Evolutionary conservation across 2,888 invertebrate species (phyloP).

Genomic region (Philopedon plagiatum): DNA sequence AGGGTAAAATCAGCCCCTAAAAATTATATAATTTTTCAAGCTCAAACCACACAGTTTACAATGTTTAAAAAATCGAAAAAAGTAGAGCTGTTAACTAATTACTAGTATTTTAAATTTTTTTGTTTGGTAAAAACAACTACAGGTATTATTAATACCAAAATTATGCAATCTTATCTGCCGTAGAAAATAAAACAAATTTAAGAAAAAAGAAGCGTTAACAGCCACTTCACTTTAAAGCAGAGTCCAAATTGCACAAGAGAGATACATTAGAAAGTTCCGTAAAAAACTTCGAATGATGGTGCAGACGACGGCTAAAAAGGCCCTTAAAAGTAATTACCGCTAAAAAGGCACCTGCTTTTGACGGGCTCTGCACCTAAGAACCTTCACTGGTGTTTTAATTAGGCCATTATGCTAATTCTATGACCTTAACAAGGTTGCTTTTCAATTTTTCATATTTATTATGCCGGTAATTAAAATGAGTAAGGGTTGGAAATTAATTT

Average conservation of each 20-base stretch:
- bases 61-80: too few relatives aligned
- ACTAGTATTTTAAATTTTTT: too few relatives aligned
- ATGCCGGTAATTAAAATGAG: constrained; percentile 48
- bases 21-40: too few relatives aligned
- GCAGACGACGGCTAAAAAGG: constrained; percentile 34
- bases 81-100: too few relatives aligned
- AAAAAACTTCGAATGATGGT: constrained; percentile 19
- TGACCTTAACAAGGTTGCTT: constrained; percentile 60
- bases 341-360: constrained; percentile 61
- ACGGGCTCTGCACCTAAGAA: constrained; percentile 61
- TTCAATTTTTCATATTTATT: constrained; percentile 62
- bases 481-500: constrained; percentile 52
- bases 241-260: constrained; percentile 24
- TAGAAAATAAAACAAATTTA: constrained; percentile 5
- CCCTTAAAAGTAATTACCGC: constrained; percentile 58
- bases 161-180: too few relatives aligned
- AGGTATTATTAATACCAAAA: too few relatives aligned
- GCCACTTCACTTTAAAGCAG: constrained; percentile 1
- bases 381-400: constrained; percentile 60
- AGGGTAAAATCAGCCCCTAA: too few relatives aligned
- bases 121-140: too few relatives aligned
- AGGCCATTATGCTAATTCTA: constrained; percentile 63
- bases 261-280: constrained; percentile 21
- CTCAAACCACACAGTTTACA: too few relatives aligned
- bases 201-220: constrained; percentile 7